These are phyloP conservation scores for Dyspetes luteomarginatus DNA, from an alignment of 2,888 invertebrate genomes.

Conservation along the genomic window DNA sequence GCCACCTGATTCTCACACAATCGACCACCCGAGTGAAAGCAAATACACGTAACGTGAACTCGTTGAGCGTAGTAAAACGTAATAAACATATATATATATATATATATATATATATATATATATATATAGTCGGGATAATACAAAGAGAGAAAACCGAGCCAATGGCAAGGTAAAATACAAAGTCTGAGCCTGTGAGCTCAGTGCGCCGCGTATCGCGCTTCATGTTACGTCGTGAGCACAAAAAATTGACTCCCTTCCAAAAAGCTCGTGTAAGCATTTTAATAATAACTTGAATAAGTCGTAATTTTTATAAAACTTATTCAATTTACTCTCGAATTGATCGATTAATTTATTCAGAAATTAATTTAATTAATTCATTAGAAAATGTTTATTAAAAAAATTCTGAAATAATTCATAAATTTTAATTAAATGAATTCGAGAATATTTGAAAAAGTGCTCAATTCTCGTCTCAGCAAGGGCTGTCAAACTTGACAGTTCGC, in stretches of 20 bases:
- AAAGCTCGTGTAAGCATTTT: no score
- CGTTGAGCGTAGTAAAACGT: constrained; percentile 43
- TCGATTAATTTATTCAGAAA: neutral
- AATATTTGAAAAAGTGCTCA: neutral
- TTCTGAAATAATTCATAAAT: neutral
- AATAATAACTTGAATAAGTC: no score
- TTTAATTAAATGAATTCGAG: neutral
- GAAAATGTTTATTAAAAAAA: neutral
- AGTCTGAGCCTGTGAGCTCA: constrained; percentile 70
- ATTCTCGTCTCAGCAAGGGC: constrained; percentile 14
- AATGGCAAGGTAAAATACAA: constrained; percentile 77
- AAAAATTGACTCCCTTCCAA: constrained; percentile 9
- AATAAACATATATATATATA: constrained; percentile 26
- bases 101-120: no score
- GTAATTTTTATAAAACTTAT: no score
- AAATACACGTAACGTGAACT: constrained; percentile 11
- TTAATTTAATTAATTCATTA: neutral
- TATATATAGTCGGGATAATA: constrained; percentile 5
- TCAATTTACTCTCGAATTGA: no score
- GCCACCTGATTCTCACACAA: constrained; percentile 76
- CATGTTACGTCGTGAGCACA: constrained; percentile 60
- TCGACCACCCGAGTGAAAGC: constrained; percentile 72
- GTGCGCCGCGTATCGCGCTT: constrained; percentile 73
- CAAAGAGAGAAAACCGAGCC: constrained; percentile 67
- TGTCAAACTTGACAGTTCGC: constrained; percentile 4